Evolutionary conservation across 2,888 invertebrate species (phyloP).

Genomic region (Dryococelus australis): DNA sequence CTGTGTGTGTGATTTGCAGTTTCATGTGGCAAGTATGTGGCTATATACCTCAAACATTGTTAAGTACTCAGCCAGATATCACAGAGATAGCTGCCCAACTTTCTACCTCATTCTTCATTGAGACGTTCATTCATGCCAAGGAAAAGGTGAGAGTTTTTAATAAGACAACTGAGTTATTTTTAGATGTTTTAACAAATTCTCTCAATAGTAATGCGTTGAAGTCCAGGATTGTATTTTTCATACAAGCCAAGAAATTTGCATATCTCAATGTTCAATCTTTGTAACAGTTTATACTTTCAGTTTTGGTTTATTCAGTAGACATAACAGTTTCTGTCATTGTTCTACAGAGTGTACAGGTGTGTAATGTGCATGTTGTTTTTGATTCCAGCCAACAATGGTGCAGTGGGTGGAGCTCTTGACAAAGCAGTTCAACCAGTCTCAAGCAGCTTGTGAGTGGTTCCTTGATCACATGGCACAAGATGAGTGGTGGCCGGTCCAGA

Average conservation of each 20-base stretch:
- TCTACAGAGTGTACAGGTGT: no score
- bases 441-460: slow-evolving; percentile 91
- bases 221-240: no score
- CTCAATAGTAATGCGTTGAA: not conserved
- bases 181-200: not conserved
- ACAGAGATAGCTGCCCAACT: slow-evolving; percentile 86
- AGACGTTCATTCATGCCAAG: slow-evolving; percentile 96
- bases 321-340: no score
- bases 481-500: slow-evolving; percentile 96
- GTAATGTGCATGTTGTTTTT: no score
- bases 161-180: not conserved
- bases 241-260: no score
- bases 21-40: slow-evolving; percentile 98
- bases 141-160: slow-evolving; percentile 74
- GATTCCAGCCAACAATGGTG: slow-evolving; percentile 85
- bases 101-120: slow-evolving; percentile 93
- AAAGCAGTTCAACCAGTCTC: slow-evolving; percentile 92
- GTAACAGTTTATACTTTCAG: no score
- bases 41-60: slow-evolving; percentile 87
- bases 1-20: slow-evolving; percentile 60
- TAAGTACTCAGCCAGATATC: slow-evolving; percentile 79
- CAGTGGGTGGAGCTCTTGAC: slow-evolving; percentile 96
- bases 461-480: slow-evolving; percentile 91
- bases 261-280: no score
- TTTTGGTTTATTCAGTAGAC: no score